These are phyloP conservation scores for Ceratitis capitata DNA, from an alignment of 1,140 invertebrate genomes.

Conservation along the genomic window DNA sequence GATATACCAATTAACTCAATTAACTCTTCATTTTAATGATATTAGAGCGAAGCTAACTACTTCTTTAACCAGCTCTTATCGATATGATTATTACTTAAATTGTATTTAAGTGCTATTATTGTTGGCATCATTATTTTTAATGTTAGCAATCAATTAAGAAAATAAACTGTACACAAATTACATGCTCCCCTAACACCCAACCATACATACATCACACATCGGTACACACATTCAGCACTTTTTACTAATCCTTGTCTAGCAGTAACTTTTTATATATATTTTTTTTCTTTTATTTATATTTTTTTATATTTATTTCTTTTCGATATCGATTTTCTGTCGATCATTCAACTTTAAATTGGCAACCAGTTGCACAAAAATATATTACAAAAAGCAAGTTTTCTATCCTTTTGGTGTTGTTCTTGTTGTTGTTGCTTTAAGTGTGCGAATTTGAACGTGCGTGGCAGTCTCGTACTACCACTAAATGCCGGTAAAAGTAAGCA, in stretches of 20 bases:
- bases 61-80: not conserved
- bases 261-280: too few species aligned
- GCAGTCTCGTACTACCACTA: too few species aligned
- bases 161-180: constrained; percentile 64
- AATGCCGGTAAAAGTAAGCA: not conserved
- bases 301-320: not conserved
- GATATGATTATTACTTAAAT: not conserved
- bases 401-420: too few species aligned
- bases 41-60: too few species aligned
- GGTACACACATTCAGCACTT: too few species aligned
- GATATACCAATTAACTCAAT: too few species aligned
- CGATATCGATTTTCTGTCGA: not conserved
- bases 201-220: not conserved
- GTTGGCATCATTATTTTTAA: constrained; percentile 45
- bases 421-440: not conserved
- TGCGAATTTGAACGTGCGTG: constrained; percentile 12
- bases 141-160: constrained; percentile 65
- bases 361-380: not conserved
- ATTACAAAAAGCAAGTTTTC: not conserved
- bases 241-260: not conserved
- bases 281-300: too few species aligned
- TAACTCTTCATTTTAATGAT: too few species aligned
- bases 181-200: not conserved
- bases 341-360: constrained; percentile 21
- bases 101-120: not conserved